A percentile compares a stretch with the other conserved stretches of the same genome.
phyloP scores from a whole-genome alignment of 2,797 vertebrate species.

The Remorina albescens region DNA sequence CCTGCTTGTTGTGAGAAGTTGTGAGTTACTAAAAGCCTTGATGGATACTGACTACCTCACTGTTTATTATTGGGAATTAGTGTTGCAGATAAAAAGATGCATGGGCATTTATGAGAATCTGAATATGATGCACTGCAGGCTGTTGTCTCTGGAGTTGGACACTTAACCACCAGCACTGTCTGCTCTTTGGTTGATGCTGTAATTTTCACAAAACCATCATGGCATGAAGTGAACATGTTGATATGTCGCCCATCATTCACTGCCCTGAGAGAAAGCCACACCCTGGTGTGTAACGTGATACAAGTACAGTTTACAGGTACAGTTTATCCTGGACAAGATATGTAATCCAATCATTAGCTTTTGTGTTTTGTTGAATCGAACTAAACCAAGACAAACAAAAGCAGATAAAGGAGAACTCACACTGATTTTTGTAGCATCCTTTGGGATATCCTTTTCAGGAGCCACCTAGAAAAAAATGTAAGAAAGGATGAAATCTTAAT shows the following conservation, averaged over 20 bases:
- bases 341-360: slow-evolving; percentile 38
- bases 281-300: slow-evolving; percentile 10
- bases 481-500: background rate
- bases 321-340: slow-evolving; percentile 30
- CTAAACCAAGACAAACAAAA: slow-evolving; percentile 32
- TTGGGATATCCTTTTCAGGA: slow-evolving; percentile 89
- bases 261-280: slow-evolving; percentile 4
- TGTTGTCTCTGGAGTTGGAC: slow-evolving; percentile 37
- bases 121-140: slow-evolving; percentile 44
- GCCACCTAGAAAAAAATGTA: slow-evolving; percentile 82
- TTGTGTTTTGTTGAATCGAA: slow-evolving; percentile 31
- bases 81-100: slow-evolving; percentile 49
- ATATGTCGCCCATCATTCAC: slow-evolving; percentile 4
- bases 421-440: slow-evolving; percentile 97
- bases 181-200: slow-evolving; percentile 39
- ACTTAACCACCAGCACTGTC: slow-evolving; percentile 41
- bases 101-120: slow-evolving; percentile 51
- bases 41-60: too few relatives aligned
- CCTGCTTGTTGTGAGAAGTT: slow-evolving; percentile 26
- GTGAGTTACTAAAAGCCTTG: slow-evolving; percentile 19
- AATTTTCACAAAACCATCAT: slow-evolving; percentile 41
- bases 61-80: slow-evolving; percentile 40
- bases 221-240: slow-evolving; percentile 33
- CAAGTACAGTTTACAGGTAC: slow-evolving; percentile 44
- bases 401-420: slow-evolving; percentile 84